phyloP scores from a whole-genome alignment of 2,797 vertebrate species.

The Falco cherrug region DNA sequence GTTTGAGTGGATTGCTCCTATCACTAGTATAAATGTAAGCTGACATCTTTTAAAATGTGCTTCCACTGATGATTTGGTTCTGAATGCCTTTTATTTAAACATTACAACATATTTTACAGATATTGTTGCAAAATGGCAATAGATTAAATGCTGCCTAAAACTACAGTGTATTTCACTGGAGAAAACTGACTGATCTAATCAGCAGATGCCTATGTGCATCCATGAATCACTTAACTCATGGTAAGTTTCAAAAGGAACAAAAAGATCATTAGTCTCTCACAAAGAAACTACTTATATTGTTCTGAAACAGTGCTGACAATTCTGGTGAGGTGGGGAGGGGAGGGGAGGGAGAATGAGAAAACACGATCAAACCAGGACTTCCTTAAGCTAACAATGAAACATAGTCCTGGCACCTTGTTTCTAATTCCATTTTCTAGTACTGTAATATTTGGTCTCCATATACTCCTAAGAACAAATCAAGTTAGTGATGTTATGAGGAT shows the following conservation, averaged over 20 bases:
- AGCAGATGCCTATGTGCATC: neutral
- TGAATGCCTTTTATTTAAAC: constrained; percentile 72
- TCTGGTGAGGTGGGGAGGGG: neutral
- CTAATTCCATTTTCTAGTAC: constrained; percentile 11
- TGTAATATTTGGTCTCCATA: neutral
- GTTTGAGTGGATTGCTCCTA: constrained; percentile 62
- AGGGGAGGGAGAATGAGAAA: neutral
- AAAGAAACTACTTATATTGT: neutral
- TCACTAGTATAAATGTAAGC: constrained; percentile 61
- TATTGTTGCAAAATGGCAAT: constrained; percentile 64
- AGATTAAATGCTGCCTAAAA: constrained; percentile 64
- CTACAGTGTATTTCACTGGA: constrained; percentile 38
- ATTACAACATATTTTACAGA: constrained; percentile 60
- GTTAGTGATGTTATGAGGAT: neutral
- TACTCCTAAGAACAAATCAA: neutral
- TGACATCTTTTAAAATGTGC: constrained; percentile 72
- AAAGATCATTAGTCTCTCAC: neutral
- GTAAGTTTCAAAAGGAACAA: constrained; percentile 51
- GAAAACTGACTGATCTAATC: constrained; percentile 52
- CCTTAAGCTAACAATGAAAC: neutral
- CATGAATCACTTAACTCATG: constrained; percentile 4
- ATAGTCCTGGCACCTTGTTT: neutral
- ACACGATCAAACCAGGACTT: neutral
- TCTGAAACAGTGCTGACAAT: neutral
- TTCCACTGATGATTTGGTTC: constrained; percentile 67